These are phyloP conservation scores for Pseudorhombus dupliciocellatus DNA, from an alignment of 2,113 vertebrate species.

Conservation along the genomic window DNA sequence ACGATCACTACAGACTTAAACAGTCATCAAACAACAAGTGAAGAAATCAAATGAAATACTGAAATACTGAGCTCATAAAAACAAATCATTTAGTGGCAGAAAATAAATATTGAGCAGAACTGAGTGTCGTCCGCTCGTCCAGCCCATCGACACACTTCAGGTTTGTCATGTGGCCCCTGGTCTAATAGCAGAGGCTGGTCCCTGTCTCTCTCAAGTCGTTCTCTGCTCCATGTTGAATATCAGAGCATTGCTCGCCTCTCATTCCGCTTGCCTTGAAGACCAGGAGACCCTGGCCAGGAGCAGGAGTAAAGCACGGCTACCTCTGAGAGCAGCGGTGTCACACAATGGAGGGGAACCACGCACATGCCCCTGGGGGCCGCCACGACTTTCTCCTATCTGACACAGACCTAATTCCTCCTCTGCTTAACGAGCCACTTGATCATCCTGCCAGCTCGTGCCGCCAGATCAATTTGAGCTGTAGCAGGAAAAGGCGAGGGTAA, in stretches of 20 bases:
- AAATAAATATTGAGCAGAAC: no score
- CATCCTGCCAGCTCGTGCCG: conserved; percentile 63
- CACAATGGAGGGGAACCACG: conserved; percentile 38
- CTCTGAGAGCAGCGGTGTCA: conserved; percentile 55
- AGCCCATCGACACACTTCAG: no score
- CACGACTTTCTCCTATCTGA: conserved; percentile 57
- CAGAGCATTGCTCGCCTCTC: not conserved
- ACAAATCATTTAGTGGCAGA: no score
- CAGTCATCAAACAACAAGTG: no score
- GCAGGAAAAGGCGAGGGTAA: conserved; percentile 48
- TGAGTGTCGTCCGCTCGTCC: no score
- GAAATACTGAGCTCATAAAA: no score
- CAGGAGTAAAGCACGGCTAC: conserved; percentile 16
- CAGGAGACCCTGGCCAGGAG: conserved; percentile 4
- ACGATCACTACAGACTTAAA: no score
- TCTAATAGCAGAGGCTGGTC: no score
- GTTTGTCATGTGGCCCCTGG: no score
- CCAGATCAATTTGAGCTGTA: conserved; percentile 67
- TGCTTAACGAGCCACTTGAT: conserved; percentile 79
- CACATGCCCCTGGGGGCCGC: conserved; percentile 24
- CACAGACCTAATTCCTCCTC: conserved; percentile 65
- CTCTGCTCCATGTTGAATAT: conserved; percentile 4
- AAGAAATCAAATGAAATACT: no score
- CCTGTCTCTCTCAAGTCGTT: not conserved
- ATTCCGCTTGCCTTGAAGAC: conserved; percentile 3